Base-by-base conservation (phyloP, 2,113 vertebrate species). In the Ageneiosus marmoratus region DNA sequence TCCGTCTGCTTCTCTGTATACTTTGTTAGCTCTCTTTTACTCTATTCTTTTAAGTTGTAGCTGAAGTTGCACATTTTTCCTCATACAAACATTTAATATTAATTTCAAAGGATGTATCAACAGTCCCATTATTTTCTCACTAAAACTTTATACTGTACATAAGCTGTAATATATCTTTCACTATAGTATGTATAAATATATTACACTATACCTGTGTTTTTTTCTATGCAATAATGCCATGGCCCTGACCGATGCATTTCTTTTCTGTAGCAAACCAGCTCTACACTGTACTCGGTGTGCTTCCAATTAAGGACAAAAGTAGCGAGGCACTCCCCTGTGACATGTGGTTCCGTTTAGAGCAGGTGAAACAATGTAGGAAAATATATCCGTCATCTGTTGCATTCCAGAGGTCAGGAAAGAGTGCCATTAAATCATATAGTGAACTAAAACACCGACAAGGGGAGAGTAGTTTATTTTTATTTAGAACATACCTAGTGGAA, bases 331-430 rank as follows among this genome's bases (percentile, higher is more conserved):
- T 89, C 83, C 87, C 88, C 88, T 81, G 69, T 88, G 82, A 87
- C 90, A 91, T 93, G 89, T 95, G 92, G 91, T 93, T 94, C 91
- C 87, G 88, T 92, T 94, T 94, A 93, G 89, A 93, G 89, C 92
- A 92, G 91, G 92, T 93, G 92, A 94, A 95, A 94, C 94, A 95
- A 94, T 95, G 92, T 90, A 91, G 94, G 93, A 95, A 94, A 95
- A 93, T 92, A 93, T 93, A 92, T 92, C 90, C 91, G 90, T 93
- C 91, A 93, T 93, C 60, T 83, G 80, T 85, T 85, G 90, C 92
- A 90, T 93, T 92, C 90, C 92, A 90, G 89, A 88, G 86, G 83
- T 81, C 87, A 89, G 89, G 87, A 88, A 92, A 90, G 92, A 92
- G 90, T 86, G 62, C 85, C 65, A 87, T 89, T 92, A 91, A 93